Evolutionary conservation across 2,113 vertebrate genomes (phyloP).

Genomic region (Emydura subglobosa): DNA sequence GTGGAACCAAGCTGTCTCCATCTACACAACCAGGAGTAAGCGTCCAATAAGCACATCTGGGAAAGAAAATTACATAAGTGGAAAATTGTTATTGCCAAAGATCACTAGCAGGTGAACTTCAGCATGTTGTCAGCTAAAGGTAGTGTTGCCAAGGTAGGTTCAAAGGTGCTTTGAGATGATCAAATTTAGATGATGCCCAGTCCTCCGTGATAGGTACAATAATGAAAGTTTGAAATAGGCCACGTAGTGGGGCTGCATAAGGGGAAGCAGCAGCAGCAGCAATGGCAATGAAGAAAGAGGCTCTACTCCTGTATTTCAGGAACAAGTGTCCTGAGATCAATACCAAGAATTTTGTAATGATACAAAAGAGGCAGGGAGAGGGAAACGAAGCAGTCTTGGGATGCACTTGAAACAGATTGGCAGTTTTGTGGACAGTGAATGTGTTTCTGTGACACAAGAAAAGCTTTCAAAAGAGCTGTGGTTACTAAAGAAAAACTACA

Average conservation of each 20-base stretch:
- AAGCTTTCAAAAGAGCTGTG: slow-evolving; percentile 2
- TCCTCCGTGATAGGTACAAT: background rate
- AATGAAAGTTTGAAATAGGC: background rate
- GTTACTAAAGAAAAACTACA: background rate
- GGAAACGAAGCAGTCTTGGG: background rate
- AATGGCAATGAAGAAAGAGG: slow-evolving; percentile 3
- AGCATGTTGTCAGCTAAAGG: background rate
- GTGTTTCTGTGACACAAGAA: slow-evolving; percentile 8
- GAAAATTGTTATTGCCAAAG: background rate
- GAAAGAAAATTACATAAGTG: slow-evolving; percentile 10
- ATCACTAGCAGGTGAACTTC: background rate
- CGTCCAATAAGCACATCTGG: background rate
- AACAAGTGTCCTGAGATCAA: background rate
- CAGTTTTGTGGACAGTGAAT: slow-evolving; percentile 21
- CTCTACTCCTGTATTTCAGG: background rate
- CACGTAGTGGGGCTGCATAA: background rate
- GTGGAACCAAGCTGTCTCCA: background rate
- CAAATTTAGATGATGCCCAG: background rate
- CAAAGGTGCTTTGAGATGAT: slow-evolving; percentile 1
- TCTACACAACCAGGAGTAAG: background rate
- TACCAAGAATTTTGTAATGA: background rate
- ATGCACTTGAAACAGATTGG: slow-evolving; percentile 25
- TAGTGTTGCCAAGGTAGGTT: background rate
- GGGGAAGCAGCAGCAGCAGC: background rate
- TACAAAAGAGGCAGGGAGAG: background rate